Percentiles rank a stretch among this genome's conserved stretches.
These are phyloP conservation scores for Drosophila crucigera DNA, from an alignment of 2,888 invertebrate species.

Conservation along the genomic window DNA sequence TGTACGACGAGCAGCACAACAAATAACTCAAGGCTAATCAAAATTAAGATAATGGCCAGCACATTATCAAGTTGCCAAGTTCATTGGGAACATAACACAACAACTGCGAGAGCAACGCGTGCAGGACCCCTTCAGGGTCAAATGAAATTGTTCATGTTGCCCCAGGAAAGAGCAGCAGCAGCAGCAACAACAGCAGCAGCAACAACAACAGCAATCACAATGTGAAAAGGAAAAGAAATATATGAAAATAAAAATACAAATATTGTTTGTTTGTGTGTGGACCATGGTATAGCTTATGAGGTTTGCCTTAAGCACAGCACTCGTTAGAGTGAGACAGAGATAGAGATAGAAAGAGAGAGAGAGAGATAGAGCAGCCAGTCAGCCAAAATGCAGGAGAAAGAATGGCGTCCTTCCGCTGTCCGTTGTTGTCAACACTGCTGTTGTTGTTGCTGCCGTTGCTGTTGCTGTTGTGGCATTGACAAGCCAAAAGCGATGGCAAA, in stretches of 20 bases:
- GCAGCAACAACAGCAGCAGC: neutral
- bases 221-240: slow-evolving; percentile 21
- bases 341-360: neutral
- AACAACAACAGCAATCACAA: slow-evolving; percentile 5
- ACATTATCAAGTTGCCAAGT: slow-evolving; percentile 34
- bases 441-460: slow-evolving; percentile 22
- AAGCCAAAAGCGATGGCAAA: slow-evolving; percentile 55
- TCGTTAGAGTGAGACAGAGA: neutral
- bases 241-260: slow-evolving; percentile 34
- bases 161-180: slow-evolving; percentile 27
- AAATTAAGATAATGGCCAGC: slow-evolving; percentile 34
- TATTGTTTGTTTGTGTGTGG: slow-evolving; percentile 9
- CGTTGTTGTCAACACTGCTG: slow-evolving; percentile 13
- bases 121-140: slow-evolving; percentile 53
- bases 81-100: slow-evolving; percentile 17
- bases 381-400: slow-evolving; percentile 47
- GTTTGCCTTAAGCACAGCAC: slow-evolving; percentile 26
- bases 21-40: slow-evolving; percentile 34
- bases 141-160: slow-evolving; percentile 39
- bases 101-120: slow-evolving; percentile 9
- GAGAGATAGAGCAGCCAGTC: slow-evolving; percentile 23
- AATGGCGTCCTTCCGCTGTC: slow-evolving; percentile 59
- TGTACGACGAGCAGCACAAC: neutral
- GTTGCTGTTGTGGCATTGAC: slow-evolving; percentile 47
- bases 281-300: slow-evolving; percentile 43